phyloP scores from a whole-genome alignment of 1,140 invertebrate species.

The Tribolium castaneum region DNA sequence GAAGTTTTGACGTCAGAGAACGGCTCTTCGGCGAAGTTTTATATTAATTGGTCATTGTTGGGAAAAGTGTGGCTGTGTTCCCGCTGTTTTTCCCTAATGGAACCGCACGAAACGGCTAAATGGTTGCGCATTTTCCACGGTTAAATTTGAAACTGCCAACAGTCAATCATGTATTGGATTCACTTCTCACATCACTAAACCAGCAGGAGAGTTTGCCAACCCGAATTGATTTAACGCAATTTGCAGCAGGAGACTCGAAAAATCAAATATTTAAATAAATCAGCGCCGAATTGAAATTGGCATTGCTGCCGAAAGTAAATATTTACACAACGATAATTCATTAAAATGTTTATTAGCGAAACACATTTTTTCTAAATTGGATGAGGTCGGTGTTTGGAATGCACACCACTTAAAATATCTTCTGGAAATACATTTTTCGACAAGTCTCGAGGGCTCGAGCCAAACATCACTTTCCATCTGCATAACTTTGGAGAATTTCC shows the following conservation, averaged over 20 bases:
- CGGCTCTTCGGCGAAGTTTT: constrained; percentile 22
- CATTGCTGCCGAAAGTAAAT: not conserved
- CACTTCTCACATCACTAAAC: not conserved
- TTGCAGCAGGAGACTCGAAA: not conserved
- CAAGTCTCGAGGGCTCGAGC: not conserved
- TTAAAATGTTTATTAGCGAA: no score
- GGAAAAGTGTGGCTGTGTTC: constrained; percentile 38
- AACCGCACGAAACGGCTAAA: constrained; percentile 8
- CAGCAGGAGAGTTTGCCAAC: not conserved
- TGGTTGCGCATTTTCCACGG: constrained; percentile 20
- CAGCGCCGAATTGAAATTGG: not conserved
- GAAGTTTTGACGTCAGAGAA: constrained; percentile 46
- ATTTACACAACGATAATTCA: not conserved
- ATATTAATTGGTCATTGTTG: constrained; percentile 44
- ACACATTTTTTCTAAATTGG: no score
- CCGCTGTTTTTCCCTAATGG: constrained; percentile 16
- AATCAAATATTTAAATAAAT: not conserved
- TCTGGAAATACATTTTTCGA: not conserved
- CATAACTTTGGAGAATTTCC: not conserved
- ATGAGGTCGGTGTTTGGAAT: no score
- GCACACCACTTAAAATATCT: not conserved
- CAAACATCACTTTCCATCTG: constrained; percentile 8
- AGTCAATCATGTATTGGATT: not conserved
- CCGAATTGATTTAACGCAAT: not conserved
- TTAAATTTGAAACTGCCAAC: constrained; percentile 40